Conservation (phyloP, 2,888 invertebrate genomes). For the Mayetiola destructor region DNA sequence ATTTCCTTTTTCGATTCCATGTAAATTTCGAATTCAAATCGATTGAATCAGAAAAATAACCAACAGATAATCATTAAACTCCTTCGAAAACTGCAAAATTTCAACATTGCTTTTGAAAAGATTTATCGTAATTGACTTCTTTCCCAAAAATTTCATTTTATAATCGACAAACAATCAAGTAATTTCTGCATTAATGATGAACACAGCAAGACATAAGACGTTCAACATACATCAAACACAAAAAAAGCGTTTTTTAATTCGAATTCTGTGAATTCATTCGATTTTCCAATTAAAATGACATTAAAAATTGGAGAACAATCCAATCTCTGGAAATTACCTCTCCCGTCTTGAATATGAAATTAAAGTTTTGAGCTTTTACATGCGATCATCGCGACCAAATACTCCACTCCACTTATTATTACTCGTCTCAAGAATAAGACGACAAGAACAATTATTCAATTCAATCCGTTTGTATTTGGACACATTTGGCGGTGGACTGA, state of each 20-base stretch:
- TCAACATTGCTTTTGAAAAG: no score
- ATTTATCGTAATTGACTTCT: neutral
- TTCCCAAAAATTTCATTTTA: neutral
- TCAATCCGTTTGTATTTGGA: no score
- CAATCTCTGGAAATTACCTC: neutral
- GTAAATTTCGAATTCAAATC: neutral
- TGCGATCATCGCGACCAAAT: neutral
- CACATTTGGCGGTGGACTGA: no score
- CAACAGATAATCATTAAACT: neutral
- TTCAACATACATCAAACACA: neutral
- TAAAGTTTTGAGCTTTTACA: neutral
- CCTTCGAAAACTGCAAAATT: no score
- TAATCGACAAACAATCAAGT: neutral
- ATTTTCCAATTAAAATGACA: neutral
- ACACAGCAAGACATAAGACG: neutral
- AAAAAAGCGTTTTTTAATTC: neutral
- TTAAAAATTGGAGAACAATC: neutral
- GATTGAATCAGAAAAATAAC: neutral
- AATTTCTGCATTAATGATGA: neutral
- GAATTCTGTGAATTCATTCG: neutral
- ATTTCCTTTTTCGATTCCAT: neutral
- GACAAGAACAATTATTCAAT: no score
- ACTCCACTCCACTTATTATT: neutral
- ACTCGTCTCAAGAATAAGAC: conserved; percentile 5
- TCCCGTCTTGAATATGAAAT: neutral